Evolutionary conservation across 2,113 vertebrate species (phyloP), one percentile per base, ranked within the genome.

Genomic region (Poeciliopsis turrubarensis): DNA sequence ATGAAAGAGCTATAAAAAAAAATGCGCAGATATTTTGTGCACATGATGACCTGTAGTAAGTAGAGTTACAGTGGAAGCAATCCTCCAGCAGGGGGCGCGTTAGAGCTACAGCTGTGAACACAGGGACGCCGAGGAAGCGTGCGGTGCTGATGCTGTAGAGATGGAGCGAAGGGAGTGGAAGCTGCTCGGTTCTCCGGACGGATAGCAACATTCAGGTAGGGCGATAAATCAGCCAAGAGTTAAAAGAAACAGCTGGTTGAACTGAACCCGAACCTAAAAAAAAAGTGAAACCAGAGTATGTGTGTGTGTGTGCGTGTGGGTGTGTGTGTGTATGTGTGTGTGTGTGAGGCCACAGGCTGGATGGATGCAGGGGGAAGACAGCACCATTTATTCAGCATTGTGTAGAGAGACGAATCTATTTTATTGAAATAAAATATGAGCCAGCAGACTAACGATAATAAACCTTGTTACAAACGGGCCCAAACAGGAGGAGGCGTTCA

Each of bases 71-170:
- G 66, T 27, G 10, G 27, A n/a, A 2, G 6, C 77, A 47, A 54
- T 54, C 26, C 10, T 31, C 25, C 83, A n/a, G 69, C 63, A 84
- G 86, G 83, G 30, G 88, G 68, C 81, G 67, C 63, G 69, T 66
- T 30, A 22, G 41, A 32, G 32, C 61, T 39, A 44, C 39, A 31
- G 15, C 44, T 44, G 0, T 1, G n/a, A 26, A 32, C 39, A 9
- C 19, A 14, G 39, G 69, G 26, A 63, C 60, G 2, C 31, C 1
- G 51, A 80, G 60, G 61, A 41, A 30, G 80, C 39, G 65, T 65
- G 82, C 75, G 86, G 39, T 83, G 90, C 76, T 88, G 89, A 79
- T 85, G 84, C 75, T 75, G 84, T 57, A 51, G 73, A 80, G 65
- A 90, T 87, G 89, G 83, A 88, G 86, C 79, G 54, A 65, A 83